Evolutionary conservation across 1,140 invertebrate species (phyloP).

Genomic region (Atopsyche davidsoni): DNA sequence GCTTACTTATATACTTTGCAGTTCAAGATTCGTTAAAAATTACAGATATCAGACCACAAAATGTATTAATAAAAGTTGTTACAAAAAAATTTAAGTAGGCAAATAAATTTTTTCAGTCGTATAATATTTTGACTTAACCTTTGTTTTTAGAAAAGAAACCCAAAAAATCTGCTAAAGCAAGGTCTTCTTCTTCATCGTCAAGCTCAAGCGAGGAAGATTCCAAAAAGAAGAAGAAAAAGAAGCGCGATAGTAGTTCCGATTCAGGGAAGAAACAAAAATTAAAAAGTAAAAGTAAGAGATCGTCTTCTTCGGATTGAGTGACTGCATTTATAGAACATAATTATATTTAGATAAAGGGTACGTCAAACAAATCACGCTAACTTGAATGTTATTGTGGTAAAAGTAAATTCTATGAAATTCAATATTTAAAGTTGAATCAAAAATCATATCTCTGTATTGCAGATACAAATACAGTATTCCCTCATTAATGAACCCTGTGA

Average conservation of each 20-base stretch:
- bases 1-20: too few relatives aligned
- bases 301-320: slow-evolving; percentile 1
- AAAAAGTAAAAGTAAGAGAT: slow-evolving; percentile 7
- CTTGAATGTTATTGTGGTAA: too few relatives aligned
- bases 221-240: slow-evolving; percentile 32
- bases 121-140: not conserved
- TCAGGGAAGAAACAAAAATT: slow-evolving; percentile 18
- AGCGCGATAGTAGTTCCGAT: slow-evolving; percentile 23
- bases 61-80: not conserved
- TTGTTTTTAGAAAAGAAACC: slow-evolving; percentile 10
- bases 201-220: slow-evolving; percentile 33
- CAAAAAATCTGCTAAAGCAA: slow-evolving; percentile 35
- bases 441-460: too few relatives aligned
- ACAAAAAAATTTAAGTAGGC: slow-evolving; percentile 7
- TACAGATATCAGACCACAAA: too few relatives aligned
- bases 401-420: too few relatives aligned
- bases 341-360: not conserved
- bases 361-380: too few relatives aligned
- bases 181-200: slow-evolving; percentile 36
- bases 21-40: too few relatives aligned
- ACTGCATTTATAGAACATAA: not conserved
- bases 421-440: too few relatives aligned
- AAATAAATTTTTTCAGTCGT: not conserved
- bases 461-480: too few relatives aligned
- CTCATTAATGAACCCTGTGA: too few relatives aligned